Evolutionary conservation across 2,113 vertebrate genomes (phyloP).

Genomic region (Chionis minor): DNA sequence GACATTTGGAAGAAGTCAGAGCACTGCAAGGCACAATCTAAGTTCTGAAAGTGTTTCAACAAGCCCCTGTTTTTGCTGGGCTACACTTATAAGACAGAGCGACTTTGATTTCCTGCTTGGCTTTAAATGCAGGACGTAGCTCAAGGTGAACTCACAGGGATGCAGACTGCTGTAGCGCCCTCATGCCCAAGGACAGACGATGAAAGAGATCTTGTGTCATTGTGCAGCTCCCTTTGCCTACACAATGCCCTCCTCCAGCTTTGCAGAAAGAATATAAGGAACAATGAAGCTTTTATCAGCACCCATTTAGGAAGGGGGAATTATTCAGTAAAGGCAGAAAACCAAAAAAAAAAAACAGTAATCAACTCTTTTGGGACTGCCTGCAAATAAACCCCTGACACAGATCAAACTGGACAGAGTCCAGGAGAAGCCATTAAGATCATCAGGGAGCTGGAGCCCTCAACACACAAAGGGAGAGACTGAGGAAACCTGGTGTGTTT

Average conservation of each 20-base stretch:
- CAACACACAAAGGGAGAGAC: neutral
- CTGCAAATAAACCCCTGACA: neutral
- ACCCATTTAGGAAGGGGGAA: neutral
- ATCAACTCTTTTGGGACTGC: neutral
- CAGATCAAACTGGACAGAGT: neutral
- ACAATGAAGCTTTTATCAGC: neutral
- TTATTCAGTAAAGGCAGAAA: neutral
- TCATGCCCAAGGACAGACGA: neutral
- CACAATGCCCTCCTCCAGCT: neutral
- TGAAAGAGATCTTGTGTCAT: neutral
- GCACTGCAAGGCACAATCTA: neutral
- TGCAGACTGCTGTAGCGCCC: neutral
- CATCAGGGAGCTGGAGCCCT: neutral
- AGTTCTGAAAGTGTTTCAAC: neutral
- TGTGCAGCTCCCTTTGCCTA: neutral
- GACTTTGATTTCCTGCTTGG: neutral
- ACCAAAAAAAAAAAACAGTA: neutral
- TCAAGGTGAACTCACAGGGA: neutral
- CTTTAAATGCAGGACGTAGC: neutral
- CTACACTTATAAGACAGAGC: neutral
- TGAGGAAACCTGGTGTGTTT: neutral
- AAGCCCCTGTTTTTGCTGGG: neutral
- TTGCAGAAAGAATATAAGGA: neutral
- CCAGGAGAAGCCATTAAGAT: neutral
- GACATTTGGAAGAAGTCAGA: neutral